Evolutionary conservation across 2,888 invertebrate genomes (phyloP).

Genomic region (Enchytraeus crypticus): DNA sequence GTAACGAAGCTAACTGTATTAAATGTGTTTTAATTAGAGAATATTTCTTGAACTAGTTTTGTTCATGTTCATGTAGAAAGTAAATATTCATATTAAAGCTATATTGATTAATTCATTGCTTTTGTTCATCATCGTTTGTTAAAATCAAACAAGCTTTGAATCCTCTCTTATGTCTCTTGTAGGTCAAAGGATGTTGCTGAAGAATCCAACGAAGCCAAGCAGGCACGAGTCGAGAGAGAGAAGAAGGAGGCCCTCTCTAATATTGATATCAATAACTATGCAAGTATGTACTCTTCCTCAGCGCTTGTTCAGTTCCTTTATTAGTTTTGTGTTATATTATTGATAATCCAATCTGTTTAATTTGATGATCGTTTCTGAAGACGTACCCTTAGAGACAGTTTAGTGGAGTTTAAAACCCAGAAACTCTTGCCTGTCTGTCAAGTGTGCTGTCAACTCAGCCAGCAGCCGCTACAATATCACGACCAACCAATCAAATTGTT

Average conservation of each 20-base stretch:
- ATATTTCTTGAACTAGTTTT: background rate
- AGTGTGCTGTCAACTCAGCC: too few relatives aligned
- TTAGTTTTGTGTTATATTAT: too few relatives aligned
- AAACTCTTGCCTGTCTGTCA: too few relatives aligned
- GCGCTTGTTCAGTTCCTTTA: too few relatives aligned
- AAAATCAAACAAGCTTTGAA: too few relatives aligned
- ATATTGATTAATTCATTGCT: background rate
- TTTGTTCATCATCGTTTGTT: background rate
- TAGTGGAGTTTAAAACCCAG: background rate
- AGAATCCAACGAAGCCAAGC: slow-evolving; percentile 25
- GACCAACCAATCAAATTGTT: too few relatives aligned
- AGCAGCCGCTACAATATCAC: too few relatives aligned
- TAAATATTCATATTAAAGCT: slow-evolving; percentile 22
- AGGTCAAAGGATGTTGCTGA: background rate
- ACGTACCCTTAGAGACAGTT: background rate
- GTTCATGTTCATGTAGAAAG: slow-evolving; percentile 10
- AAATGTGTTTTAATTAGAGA: background rate
- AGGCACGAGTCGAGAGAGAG: slow-evolving; percentile 44
- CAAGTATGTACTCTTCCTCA: slow-evolving; percentile 47
- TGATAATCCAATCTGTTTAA: background rate
- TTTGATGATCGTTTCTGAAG: background rate
- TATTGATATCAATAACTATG: slow-evolving; percentile 55
- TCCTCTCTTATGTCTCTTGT: background rate
- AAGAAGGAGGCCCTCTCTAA: slow-evolving; percentile 54
- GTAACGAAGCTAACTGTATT: background rate